phyloP scores from a whole-genome alignment of 2,113 vertebrate species.

The Nothocercus nigrocapillus region DNA sequence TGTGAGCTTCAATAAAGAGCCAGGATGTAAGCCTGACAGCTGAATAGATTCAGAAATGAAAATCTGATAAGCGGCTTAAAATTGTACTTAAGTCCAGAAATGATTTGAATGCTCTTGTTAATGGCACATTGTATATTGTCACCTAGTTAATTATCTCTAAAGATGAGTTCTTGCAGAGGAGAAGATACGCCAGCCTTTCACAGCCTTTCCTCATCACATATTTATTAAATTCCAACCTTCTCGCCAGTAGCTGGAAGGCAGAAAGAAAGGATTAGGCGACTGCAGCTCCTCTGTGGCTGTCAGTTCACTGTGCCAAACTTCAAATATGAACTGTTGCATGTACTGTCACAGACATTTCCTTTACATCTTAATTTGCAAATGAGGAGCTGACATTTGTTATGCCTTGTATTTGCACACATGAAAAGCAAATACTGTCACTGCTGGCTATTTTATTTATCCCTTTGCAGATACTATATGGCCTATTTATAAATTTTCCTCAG shows the following conservation, averaged over 20 bases:
- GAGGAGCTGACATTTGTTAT: constrained; percentile 83
- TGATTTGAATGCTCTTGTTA: constrained; percentile 84
- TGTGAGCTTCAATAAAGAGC: constrained; percentile 81
- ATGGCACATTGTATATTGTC: constrained; percentile 81
- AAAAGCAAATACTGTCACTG: constrained; percentile 80
- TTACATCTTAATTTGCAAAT: constrained; percentile 94
- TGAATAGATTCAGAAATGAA: constrained; percentile 82
- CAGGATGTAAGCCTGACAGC: constrained; percentile 83
- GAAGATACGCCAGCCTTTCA: constrained; percentile 71
- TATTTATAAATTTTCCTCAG: constrained; percentile 77
- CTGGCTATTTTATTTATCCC: constrained; percentile 81
- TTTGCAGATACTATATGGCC: constrained; percentile 75
- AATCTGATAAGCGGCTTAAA: constrained; percentile 89
- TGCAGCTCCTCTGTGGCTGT: constrained; percentile 83
- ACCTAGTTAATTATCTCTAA: constrained; percentile 84
- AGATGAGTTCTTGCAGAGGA: constrained; percentile 78
- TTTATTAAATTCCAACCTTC: constrained; percentile 86
- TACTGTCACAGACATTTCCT: constrained; percentile 86
- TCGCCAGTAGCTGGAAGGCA: constrained; percentile 84
- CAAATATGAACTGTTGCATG: constrained; percentile 87
- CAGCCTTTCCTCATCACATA: constrained; percentile 82
- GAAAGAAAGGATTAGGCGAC: constrained; percentile 87
- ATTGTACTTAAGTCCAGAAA: constrained; percentile 82
- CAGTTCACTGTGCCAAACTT: constrained; percentile 86
- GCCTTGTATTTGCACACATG: constrained; percentile 81